Evolutionary conservation across 2,888 invertebrate species (phyloP).

Genomic region (Brachyopa scutellaris): DNA sequence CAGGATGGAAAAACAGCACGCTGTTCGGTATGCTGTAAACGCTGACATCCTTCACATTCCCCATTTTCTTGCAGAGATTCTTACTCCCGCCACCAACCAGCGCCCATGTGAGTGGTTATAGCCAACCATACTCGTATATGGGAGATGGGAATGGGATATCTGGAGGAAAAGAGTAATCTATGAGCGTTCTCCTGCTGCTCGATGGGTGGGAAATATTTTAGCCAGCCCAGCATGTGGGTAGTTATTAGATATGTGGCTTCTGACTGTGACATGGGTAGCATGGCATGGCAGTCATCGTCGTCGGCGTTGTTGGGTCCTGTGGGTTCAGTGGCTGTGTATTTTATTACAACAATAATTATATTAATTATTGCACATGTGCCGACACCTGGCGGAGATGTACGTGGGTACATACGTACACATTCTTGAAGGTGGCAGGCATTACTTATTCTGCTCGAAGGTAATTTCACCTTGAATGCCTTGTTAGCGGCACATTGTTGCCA

Average conservation of each 20-base stretch:
- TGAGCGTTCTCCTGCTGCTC: constrained; percentile 19
- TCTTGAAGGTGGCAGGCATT: constrained; percentile 39
- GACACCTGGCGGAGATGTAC: constrained; percentile 48
- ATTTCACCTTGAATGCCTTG: constrained; percentile 67
- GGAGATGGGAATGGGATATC: constrained; percentile 3
- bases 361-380: constrained; percentile 69
- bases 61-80: constrained; percentile 65
- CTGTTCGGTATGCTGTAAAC: constrained; percentile 67
- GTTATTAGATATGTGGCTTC: constrained; percentile 69
- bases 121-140: too few species aligned
- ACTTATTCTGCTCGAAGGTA: constrained; percentile 55
- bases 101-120: background rate
- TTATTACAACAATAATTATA: constrained; percentile 71
- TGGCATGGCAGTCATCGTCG: background rate
- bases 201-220: constrained; percentile 62
- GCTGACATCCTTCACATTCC: constrained; percentile 68
- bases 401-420: too few species aligned
- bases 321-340: constrained; percentile 68
- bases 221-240: constrained; percentile 42
- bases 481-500: constrained; percentile 61
- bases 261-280: constrained; percentile 63
- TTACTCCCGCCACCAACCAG: background rate
- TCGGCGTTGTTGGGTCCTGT: constrained; percentile 29
- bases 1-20: constrained; percentile 30
- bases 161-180: constrained; percentile 46